A percentile compares a stretch with the other conserved stretches of the same genome.
phyloP scores from a whole-genome alignment of 2,888 invertebrate genomes.

The Pollenia labialis region DNA sequence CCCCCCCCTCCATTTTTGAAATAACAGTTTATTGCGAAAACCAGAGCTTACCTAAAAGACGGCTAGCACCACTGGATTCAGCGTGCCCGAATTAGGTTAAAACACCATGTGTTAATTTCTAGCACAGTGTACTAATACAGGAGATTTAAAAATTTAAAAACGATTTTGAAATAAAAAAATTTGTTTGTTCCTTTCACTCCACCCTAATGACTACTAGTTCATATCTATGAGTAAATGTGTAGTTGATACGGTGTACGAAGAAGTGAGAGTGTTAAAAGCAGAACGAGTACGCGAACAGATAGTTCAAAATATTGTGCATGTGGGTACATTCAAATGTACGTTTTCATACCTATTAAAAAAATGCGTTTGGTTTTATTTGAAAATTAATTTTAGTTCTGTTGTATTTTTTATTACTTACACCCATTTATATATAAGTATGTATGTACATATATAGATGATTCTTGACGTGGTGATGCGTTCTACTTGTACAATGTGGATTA shows the following conservation, averaged over 20 bases:
- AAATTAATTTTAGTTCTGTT: slow-evolving; percentile 56
- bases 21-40: too few species aligned
- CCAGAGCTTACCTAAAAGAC: too few species aligned
- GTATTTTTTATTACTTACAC: slow-evolving; percentile 32
- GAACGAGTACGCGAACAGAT: slow-evolving; percentile 2
- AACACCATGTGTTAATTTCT: too few species aligned
- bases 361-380: slow-evolving; percentile 58
- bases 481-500: neutral
- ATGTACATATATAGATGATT: neutral
- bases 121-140: too few species aligned
- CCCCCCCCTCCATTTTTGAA: too few species aligned
- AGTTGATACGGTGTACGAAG: slow-evolving; percentile 33
- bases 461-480: neutral
- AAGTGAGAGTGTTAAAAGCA: slow-evolving; percentile 24
- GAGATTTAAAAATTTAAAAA: too few species aligned
- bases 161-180: too few species aligned
- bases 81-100: too few species aligned
- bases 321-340: slow-evolving; percentile 44
- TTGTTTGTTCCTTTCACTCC: too few species aligned
- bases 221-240: neutral
- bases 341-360: slow-evolving; percentile 24
- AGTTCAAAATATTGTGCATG: slow-evolving; percentile 13
- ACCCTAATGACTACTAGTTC: slow-evolving; percentile 7
- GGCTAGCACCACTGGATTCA: too few species aligned
- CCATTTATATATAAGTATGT: neutral